Conservation (phyloP, 2,797 vertebrate species). For the Ambastaia sidthimunki region DNA sequence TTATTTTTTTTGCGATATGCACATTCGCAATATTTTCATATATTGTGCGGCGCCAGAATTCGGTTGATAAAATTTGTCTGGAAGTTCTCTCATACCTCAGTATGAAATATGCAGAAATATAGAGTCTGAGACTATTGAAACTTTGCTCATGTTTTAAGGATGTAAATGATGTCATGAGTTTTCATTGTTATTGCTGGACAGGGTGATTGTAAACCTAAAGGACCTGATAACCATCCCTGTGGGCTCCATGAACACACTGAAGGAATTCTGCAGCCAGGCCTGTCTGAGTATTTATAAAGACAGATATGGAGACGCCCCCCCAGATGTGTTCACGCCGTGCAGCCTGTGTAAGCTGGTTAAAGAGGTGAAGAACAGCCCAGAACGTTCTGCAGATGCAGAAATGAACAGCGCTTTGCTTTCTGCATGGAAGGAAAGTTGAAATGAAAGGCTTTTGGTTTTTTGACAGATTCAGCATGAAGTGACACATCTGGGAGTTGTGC, state of each 20-base stretch:
- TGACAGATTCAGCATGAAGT: constrained; percentile 93
- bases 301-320: constrained; percentile 80
- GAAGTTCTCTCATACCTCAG: no score
- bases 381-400: background rate
- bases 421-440: background rate
- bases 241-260: constrained; percentile 80
- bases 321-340: constrained; percentile 82
- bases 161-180: background rate
- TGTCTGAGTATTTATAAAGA: constrained; percentile 89
- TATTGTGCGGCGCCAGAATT: no score
- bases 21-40: no score
- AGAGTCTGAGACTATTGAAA: background rate
- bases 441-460: background rate
- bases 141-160: background rate
- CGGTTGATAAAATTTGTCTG: no score
- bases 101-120: no score
- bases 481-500: constrained; percentile 91
- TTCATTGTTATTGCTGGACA: constrained; percentile 58
- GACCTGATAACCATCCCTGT: constrained; percentile 93
- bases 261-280: constrained; percentile 94
- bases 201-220: constrained; percentile 92
- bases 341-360: constrained; percentile 90
- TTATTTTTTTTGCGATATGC: no score
- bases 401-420: background rate
- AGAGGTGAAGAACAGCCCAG: constrained; percentile 75